Percentiles rank a stretch among this genome's conserved stretches.
phyloP scores from a whole-genome alignment of 2,888 invertebrate genomes.

The Nowickia ferox region DNA sequence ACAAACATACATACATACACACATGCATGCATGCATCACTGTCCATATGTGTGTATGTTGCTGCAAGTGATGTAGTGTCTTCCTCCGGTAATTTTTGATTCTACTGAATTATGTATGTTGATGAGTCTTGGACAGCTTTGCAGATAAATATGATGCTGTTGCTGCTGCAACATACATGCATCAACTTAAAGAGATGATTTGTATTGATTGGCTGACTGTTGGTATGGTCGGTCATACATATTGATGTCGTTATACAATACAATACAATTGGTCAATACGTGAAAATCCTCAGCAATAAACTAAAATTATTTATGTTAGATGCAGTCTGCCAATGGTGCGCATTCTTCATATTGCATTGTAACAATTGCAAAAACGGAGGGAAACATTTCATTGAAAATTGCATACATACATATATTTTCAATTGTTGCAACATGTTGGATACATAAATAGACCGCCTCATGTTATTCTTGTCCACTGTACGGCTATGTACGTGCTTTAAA shows the following conservation, averaged over 20 bases:
- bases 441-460: conserved; percentile 11
- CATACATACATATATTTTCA: conserved; percentile 76
- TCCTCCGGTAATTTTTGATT: conserved; percentile 50
- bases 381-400: conserved; percentile 79
- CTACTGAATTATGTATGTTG: conserved; percentile 71
- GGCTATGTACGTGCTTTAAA: conserved; percentile 60
- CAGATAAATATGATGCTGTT: conserved; percentile 42
- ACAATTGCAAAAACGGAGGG: conserved; percentile 7
- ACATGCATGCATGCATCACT: too few relatives aligned
- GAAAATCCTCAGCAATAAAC: conserved; percentile 41
- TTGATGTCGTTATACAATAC: conserved; percentile 45
- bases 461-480: conserved; percentile 59
- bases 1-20: too few relatives aligned
- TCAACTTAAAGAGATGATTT: conserved; percentile 51
- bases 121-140: conserved; percentile 61
- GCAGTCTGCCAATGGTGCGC: conserved; percentile 59
- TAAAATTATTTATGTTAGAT: conserved; percentile 56
- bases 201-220: conserved; percentile 63
- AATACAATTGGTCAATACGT: conserved; percentile 57
- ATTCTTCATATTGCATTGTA: conserved; percentile 44
- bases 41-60: neutral
- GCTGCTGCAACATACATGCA: conserved; percentile 11
- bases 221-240: conserved; percentile 51
- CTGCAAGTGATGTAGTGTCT: conserved; percentile 23
- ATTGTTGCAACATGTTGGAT: conserved; percentile 67